Conservation (phyloP, 2,113 vertebrate genomes). For the Sapayoa aenigma region DNA sequence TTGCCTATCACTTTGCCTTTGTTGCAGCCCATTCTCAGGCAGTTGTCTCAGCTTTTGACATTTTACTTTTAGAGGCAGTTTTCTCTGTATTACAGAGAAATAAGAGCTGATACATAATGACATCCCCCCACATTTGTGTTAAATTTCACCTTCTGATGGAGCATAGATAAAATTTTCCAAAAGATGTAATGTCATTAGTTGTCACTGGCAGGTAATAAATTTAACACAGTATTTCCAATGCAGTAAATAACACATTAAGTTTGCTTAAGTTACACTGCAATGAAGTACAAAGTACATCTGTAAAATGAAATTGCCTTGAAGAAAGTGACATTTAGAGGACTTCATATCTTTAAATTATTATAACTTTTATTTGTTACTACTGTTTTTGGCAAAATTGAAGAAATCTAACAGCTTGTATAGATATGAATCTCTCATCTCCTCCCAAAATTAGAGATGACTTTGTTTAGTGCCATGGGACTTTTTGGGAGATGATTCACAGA, state of each 20-base stretch:
- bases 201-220: background rate
- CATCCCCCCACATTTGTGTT: background rate
- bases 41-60: background rate
- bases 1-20: background rate
- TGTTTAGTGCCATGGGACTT: background rate
- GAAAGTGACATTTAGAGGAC: background rate
- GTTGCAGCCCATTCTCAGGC: background rate
- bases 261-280: background rate
- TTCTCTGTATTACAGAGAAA: background rate
- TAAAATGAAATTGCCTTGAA: background rate
- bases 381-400: background rate
- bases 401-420: background rate
- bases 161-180: background rate
- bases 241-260: background rate
- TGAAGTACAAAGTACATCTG: background rate
- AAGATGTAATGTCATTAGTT: background rate
- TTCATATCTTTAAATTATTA: background rate
- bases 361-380: background rate
- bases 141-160: background rate
- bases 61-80: background rate
- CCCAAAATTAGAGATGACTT: background rate
- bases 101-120: background rate
- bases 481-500: constrained; percentile 32
- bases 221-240: background rate
- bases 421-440: background rate